phyloP scores from a whole-genome alignment of 2,888 invertebrate genomes.

The Drosophila pegasa region DNA sequence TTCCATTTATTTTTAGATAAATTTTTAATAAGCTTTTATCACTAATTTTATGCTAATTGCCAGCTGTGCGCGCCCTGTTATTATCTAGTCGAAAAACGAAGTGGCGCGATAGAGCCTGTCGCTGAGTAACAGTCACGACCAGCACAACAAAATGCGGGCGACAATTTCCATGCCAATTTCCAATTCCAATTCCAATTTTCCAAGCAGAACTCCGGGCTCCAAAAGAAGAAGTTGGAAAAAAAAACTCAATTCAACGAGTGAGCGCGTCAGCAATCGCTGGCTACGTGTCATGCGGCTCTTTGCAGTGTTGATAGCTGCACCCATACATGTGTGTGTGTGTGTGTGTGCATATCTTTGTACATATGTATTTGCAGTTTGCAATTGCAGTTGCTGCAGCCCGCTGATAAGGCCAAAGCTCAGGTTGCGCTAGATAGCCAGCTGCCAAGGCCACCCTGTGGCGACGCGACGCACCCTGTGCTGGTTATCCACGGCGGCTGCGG shows the following conservation, averaged over 20 bases:
- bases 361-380: constrained; percentile 42
- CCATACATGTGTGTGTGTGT: background rate
- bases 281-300: constrained; percentile 61
- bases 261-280: constrained; percentile 45
- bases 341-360: constrained; percentile 16
- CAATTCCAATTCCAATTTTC: constrained; percentile 24
- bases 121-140: constrained; percentile 53
- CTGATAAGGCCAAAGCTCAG: constrained; percentile 60
- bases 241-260: constrained; percentile 12
- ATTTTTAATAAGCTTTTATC: constrained; percentile 77
- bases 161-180: constrained; percentile 45
- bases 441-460: constrained; percentile 45
- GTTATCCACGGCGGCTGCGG: constrained; percentile 8
- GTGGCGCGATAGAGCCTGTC: background rate
- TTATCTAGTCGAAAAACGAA: constrained; percentile 41
- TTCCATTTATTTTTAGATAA: constrained; percentile 45
- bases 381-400: constrained; percentile 38
- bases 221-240: constrained; percentile 6
- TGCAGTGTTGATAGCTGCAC: constrained; percentile 36
- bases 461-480: constrained; percentile 3
- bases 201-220: constrained; percentile 44
- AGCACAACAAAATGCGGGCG: constrained; percentile 67
- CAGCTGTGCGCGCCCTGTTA: constrained; percentile 55
- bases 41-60: constrained; percentile 82
- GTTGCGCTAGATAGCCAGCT: constrained; percentile 52